A percentile compares a stretch with the other conserved stretches of the same genome.
Conservation (phyloP, 2,888 invertebrate species). For the Seira musarum region DNA sequence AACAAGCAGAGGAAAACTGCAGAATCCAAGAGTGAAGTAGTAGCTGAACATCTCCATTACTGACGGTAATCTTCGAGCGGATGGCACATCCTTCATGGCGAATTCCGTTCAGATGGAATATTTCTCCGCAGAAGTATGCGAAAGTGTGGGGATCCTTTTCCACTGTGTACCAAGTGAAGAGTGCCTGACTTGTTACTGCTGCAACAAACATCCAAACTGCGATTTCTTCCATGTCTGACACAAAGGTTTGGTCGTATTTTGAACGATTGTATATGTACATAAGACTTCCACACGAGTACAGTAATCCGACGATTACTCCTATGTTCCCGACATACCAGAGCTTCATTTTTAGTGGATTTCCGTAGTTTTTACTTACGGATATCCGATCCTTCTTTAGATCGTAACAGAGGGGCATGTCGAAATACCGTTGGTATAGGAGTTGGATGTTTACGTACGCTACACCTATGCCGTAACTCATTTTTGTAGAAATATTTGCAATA, state of each 20-base stretch:
- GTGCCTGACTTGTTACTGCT: background rate
- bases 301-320: background rate
- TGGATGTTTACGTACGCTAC: background rate
- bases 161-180: conserved; percentile 6
- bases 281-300: too few species aligned
- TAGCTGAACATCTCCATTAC: background rate
- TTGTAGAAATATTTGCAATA: too few species aligned
- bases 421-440: background rate
- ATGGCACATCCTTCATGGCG: conserved; percentile 13
- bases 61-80: background rate
- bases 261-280: too few species aligned
- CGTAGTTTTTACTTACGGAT: background rate
- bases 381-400: background rate
- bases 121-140: background rate
- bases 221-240: background rate
- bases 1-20: background rate
- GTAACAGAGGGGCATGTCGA: conserved; percentile 3
- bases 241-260: background rate
- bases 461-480: conserved; percentile 3
- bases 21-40: too few species aligned
- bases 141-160: conserved; percentile 2
- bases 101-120: background rate
- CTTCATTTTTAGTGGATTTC: background rate
- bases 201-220: background rate
- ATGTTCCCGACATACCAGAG: conserved; percentile 1